Percentiles rank a stretch among this genome's conserved stretches.
Evolutionary conservation across 2,888 invertebrate genomes (phyloP).

Genomic region (Crematogaster levior): DNA sequence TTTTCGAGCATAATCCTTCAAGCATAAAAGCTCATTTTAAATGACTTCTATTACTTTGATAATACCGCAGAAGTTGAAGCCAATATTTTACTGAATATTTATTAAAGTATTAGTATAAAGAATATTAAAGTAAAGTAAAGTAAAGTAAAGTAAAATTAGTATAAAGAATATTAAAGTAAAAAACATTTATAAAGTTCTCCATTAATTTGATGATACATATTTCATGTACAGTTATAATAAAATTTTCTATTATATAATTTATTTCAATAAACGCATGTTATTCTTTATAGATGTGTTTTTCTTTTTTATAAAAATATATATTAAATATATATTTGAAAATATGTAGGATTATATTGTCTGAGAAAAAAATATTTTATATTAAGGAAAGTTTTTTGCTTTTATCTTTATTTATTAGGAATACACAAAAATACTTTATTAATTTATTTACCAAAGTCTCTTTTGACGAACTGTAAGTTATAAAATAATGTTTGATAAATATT

Average conservation of each 20-base stretch:
- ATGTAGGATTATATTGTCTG: neutral
- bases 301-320: neutral
- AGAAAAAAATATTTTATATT: neutral
- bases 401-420: neutral
- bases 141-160: too few relatives aligned
- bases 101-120: too few relatives aligned
- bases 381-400: neutral
- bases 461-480: neutral
- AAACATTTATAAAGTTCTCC: neutral
- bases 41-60: slow-evolving; percentile 36
- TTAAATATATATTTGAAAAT: slow-evolving; percentile 2
- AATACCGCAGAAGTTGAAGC: slow-evolving; percentile 36
- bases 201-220: slow-evolving; percentile 33
- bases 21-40: slow-evolving; percentile 58
- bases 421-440: neutral
- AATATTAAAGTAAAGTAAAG: too few relatives aligned
- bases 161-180: too few relatives aligned
- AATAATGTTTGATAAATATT: neutral
- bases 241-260: neutral
- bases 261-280: neutral
- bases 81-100: slow-evolving; percentile 50
- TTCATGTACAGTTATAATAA: slow-evolving; percentile 16
- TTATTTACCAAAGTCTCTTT: neutral
- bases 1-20: slow-evolving; percentile 43
- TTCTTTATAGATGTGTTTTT: too few relatives aligned